Percentiles rank a stretch among this genome's conserved stretches.
phyloP scores from a whole-genome alignment of 2,888 invertebrate genomes.

The Helicoverpa assulta region DNA sequence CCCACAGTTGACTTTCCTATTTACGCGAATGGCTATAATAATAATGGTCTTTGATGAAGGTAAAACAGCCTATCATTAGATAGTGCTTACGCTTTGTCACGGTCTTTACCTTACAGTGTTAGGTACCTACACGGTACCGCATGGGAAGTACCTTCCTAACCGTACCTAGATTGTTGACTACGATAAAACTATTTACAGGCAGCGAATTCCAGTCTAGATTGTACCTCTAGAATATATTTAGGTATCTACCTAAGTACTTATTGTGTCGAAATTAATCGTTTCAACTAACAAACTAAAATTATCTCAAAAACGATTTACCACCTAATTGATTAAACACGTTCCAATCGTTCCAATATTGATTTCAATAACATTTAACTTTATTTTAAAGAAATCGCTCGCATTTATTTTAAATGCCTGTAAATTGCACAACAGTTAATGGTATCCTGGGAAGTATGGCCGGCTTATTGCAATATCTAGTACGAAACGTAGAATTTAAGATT shows the following conservation, averaged over 20 bases:
- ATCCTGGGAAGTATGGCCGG: conserved; percentile 39
- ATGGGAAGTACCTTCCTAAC: neutral
- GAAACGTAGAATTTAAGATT: too few relatives aligned
- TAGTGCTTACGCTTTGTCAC: conserved; percentile 13
- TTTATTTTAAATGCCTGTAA: conserved; percentile 53
- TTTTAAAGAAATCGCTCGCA: conserved; percentile 38
- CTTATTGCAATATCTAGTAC: neutral
- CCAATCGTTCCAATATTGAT: too few relatives aligned
- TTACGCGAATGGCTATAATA: conserved; percentile 14
- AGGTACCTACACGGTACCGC: too few relatives aligned
- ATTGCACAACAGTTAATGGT: conserved; percentile 40
- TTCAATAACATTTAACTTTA: conserved; percentile 7
- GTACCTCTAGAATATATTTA: too few relatives aligned
- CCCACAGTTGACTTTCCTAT: conserved; percentile 16
- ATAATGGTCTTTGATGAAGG: conserved; percentile 11
- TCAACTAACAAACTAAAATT: too few relatives aligned
- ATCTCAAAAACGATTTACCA: too few relatives aligned
- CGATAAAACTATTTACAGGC: too few relatives aligned
- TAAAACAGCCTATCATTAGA: conserved; percentile 31
- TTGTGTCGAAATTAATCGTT: too few relatives aligned
- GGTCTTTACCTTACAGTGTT: neutral
- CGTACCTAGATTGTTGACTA: too few relatives aligned
- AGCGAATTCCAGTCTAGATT: too few relatives aligned
- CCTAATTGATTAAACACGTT: too few relatives aligned
- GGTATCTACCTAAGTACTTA: too few relatives aligned